These are phyloP conservation scores for Diorhabda sublineata DNA, from an alignment of 1,140 invertebrate species.

Conservation along the genomic window DNA sequence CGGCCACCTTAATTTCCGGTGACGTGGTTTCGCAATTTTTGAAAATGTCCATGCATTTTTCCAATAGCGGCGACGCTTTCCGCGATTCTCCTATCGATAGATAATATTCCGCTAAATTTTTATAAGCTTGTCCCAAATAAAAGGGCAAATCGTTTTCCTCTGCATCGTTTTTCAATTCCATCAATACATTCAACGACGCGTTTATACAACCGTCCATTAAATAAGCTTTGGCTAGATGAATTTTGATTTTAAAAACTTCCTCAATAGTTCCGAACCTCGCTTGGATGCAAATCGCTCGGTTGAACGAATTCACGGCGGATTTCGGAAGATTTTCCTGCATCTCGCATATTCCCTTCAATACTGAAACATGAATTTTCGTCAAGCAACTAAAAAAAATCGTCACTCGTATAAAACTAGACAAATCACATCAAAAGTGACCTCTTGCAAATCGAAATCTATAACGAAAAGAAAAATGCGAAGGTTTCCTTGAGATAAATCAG, in stretches of 20 bases:
- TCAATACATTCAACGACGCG: constrained; percentile 32
- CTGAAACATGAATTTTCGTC: constrained; percentile 23
- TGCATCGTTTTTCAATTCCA: constrained; percentile 34
- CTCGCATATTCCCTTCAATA: constrained; percentile 51
- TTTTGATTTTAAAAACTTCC: constrained; percentile 49
- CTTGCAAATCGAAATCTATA: too few species aligned
- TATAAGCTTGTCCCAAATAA: constrained; percentile 39
- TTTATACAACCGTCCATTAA: constrained; percentile 32
- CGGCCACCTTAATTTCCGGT: constrained; percentile 28
- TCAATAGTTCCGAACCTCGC: constrained; percentile 43
- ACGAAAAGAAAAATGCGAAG: too few species aligned
- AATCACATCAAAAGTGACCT: too few species aligned
- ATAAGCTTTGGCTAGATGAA: constrained; percentile 48
- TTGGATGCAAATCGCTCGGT: constrained; percentile 48
- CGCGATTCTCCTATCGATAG: constrained; percentile 34
- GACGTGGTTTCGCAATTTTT: constrained; percentile 28
- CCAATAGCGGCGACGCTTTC: constrained; percentile 37
- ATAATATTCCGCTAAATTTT: constrained; percentile 42
- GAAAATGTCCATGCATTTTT: constrained; percentile 39
- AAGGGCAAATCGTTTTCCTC: constrained; percentile 32
- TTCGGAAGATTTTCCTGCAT: constrained; percentile 48
- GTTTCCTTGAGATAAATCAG: too few species aligned
- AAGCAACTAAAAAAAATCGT: too few species aligned
- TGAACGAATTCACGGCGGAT: constrained; percentile 49
- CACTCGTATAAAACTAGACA: too few species aligned